These are phyloP conservation scores for Leuciscus waleckii DNA, from an alignment of 2,797 vertebrate species.

Conservation along the genomic window DNA sequence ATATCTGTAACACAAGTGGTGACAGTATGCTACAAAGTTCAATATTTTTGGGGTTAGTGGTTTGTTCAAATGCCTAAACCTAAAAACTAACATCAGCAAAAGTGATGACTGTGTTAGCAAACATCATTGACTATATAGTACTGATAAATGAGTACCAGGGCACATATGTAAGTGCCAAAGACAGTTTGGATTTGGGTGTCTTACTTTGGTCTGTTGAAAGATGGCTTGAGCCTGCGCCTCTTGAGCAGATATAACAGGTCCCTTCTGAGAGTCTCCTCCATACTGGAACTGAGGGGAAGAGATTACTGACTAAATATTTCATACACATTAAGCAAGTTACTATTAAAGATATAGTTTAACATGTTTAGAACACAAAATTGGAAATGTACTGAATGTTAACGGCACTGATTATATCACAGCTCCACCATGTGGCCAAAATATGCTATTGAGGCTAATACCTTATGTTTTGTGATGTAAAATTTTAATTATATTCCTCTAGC, in stretches of 20 bases:
- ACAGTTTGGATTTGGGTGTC: background rate
- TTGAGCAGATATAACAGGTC: conserved; percentile 86
- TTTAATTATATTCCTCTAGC: conserved; percentile 23
- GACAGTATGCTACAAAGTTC: background rate
- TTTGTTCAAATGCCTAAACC: background rate
- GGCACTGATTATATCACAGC: conserved; percentile 48
- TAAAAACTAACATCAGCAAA: background rate
- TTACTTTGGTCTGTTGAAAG: conserved; percentile 88
- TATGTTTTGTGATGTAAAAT: background rate
- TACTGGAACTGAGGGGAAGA: conserved; percentile 82
- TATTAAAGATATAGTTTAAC: background rate
- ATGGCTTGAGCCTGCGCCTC: conserved; percentile 91
- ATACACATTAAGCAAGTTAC: background rate
- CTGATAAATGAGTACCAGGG: background rate
- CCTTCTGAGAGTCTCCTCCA: conserved; percentile 84
- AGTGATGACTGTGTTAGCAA: background rate
- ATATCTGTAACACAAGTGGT: background rate
- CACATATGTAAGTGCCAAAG: background rate
- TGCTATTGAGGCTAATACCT: background rate
- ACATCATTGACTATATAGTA: background rate
- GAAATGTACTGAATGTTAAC: background rate
- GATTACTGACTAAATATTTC: background rate
- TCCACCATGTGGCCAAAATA: conserved; percentile 57
- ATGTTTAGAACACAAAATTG: conserved; percentile 10
- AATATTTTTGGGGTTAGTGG: background rate